Conservation (phyloP, 2,113 vertebrate species). For the Ameiurus melas region DNA sequence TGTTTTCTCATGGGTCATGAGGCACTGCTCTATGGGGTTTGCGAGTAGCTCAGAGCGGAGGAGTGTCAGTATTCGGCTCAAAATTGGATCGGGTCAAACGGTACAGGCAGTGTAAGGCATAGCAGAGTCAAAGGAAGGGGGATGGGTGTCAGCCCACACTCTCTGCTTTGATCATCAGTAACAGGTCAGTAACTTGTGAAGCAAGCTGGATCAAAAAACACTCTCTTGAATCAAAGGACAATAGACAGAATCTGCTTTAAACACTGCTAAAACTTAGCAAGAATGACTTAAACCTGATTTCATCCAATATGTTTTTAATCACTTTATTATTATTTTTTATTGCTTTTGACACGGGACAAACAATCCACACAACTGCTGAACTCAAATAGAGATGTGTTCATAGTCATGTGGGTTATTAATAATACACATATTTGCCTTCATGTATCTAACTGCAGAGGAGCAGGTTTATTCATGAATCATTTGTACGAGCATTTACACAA, state of each 20-base stretch:
- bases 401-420: not conserved
- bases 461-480: not conserved
- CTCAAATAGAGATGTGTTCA: not conserved
- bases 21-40: not conserved
- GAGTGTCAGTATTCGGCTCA: not conserved
- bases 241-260: not conserved
- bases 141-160: not conserved
- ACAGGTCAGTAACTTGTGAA: constrained; percentile 10
- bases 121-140: not conserved
- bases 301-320: not conserved
- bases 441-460: not conserved
- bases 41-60: not conserved
- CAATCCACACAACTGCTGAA: not conserved
- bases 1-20: constrained; percentile 29
- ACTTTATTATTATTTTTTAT: not conserved
- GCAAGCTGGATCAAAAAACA: not conserved
- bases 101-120: constrained; percentile 7
- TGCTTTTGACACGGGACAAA: not conserved
- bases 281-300: not conserved
- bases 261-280: not conserved
- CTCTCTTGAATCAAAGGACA: not conserved
- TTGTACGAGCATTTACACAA: not conserved
- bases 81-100: not conserved
- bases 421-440: no score
- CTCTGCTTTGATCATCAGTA: constrained; percentile 30